Conservation (phyloP, 2,113 vertebrate genomes). For the Ammodytes marinus region DNA sequence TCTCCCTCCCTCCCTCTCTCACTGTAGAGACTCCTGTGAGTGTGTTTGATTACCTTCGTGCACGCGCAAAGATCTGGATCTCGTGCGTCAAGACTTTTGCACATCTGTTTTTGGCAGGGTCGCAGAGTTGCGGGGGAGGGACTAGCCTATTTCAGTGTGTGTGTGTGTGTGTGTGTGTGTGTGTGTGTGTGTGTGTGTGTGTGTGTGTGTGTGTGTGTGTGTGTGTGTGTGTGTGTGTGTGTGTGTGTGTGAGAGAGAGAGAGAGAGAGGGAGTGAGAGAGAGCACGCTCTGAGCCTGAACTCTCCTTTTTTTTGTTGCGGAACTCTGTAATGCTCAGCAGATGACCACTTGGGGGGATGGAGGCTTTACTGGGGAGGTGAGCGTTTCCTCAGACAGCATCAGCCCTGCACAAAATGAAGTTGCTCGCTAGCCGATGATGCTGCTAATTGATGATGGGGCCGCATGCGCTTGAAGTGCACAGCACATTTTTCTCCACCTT, state of each 20-base stretch:
- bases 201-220: slow-evolving; percentile 59
- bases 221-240: slow-evolving; percentile 18
- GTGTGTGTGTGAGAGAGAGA: slow-evolving; percentile 10
- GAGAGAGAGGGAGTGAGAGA: too few species aligned
- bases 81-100: slow-evolving; percentile 42
- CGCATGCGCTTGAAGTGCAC: slow-evolving; percentile 1
- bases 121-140: slow-evolving; percentile 72
- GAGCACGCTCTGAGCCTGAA: slow-evolving; percentile 39
- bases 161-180: slow-evolving; percentile 47
- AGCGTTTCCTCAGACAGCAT: slow-evolving; percentile 60
- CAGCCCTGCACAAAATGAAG: slow-evolving; percentile 43
- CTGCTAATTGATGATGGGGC: slow-evolving; percentile 27
- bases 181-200: slow-evolving; percentile 31
- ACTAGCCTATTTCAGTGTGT: slow-evolving; percentile 29
- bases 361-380: slow-evolving; percentile 66
- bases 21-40: neutral
- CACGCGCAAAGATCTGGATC: slow-evolving; percentile 46
- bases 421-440: slow-evolving; percentile 15
- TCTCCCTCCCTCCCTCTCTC: slow-evolving; percentile 1
- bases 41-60: slow-evolving; percentile 47
- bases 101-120: slow-evolving; percentile 70
- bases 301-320: slow-evolving; percentile 30
- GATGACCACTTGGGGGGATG: slow-evolving; percentile 84
- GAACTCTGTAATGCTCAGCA: slow-evolving; percentile 82
- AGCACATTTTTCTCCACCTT: slow-evolving; percentile 3